Percentiles rank a stretch among this genome's conserved stretches.
Evolutionary conservation across 2,797 vertebrate genomes (phyloP).

Genomic region (Hybognathus amarus): DNA sequence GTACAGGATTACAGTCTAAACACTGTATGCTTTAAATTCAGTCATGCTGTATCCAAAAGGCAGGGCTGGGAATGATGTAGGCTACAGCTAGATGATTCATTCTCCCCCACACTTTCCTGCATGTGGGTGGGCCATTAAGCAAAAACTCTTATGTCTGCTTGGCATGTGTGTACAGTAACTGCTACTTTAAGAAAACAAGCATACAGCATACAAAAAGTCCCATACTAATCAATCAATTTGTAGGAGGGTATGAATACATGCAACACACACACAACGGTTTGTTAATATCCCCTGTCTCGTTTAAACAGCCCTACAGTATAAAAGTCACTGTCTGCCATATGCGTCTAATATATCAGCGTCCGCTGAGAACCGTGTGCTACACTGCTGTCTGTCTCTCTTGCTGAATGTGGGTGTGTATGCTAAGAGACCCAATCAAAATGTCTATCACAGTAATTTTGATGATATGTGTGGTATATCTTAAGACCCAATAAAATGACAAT

Average conservation of each 20-base stretch:
- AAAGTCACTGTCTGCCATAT: conserved; percentile 29
- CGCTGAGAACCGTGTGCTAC: conserved; percentile 7
- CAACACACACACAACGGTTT: conserved; percentile 9
- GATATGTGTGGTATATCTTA: background rate
- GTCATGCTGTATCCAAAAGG: conserved; percentile 45
- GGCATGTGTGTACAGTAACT: conserved; percentile 43
- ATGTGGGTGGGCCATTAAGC: conserved; percentile 71
- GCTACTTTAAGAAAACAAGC: conserved; percentile 47
- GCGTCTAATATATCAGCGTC: conserved; percentile 38
- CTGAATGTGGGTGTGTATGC: conserved; percentile 22
- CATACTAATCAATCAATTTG: conserved; percentile 67
- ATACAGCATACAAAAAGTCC: conserved; percentile 23
- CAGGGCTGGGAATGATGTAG: conserved; percentile 35
- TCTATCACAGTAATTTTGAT: background rate
- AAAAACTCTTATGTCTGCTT: conserved; percentile 50
- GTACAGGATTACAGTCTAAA: background rate
- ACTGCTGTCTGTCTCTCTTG: background rate
- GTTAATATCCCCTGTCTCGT: conserved; percentile 31
- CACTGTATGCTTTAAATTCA: background rate
- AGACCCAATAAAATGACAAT: background rate
- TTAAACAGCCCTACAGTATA: conserved; percentile 40
- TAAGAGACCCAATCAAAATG: background rate
- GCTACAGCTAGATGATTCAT: conserved; percentile 67
- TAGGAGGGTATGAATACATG: conserved; percentile 50
- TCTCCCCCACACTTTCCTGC: conserved; percentile 52